Conservation (phyloP, 2,888 invertebrate species). For the Cantharis nigra region DNA sequence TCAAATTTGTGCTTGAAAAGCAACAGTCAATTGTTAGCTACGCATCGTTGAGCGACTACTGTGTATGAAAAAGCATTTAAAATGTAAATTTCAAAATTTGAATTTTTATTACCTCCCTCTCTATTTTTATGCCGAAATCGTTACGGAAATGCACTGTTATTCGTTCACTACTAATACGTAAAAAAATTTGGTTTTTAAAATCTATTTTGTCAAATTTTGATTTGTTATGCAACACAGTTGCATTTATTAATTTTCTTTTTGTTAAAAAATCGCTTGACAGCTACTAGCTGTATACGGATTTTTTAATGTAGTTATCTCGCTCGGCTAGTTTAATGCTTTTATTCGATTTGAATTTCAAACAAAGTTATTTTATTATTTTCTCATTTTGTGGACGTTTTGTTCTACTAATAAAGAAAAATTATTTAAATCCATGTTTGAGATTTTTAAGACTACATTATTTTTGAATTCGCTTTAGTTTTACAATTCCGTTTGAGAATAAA, state of each 20-base stretch:
- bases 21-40: slow-evolving; percentile 46
- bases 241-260: slow-evolving; percentile 1
- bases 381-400: slow-evolving; percentile 8
- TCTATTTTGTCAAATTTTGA: not conserved
- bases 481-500: slow-evolving; percentile 20
- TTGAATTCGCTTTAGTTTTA: slow-evolving; percentile 8
- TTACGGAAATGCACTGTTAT: slow-evolving; percentile 23
- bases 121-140: slow-evolving; percentile 30
- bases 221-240: not conserved
- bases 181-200: slow-evolving; percentile 13
- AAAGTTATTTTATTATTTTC: slow-evolving; percentile 23
- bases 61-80: slow-evolving; percentile 54
- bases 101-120: slow-evolving; percentile 52
- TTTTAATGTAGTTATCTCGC: slow-evolving; percentile 30
- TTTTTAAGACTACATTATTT: slow-evolving; percentile 7
- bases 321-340: slow-evolving; percentile 27
- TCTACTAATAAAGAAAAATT: slow-evolving; percentile 12
- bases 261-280: slow-evolving; percentile 12
- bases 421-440: slow-evolving; percentile 15
- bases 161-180: slow-evolving; percentile 15
- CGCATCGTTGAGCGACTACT: slow-evolving; percentile 47
- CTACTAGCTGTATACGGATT: slow-evolving; percentile 2
- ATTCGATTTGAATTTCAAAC: slow-evolving; percentile 33
- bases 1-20: slow-evolving; percentile 28
- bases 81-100: slow-evolving; percentile 54